Evolutionary conservation across 2,113 vertebrate species (phyloP).

Genomic region (Coracopsis vasa): DNA sequence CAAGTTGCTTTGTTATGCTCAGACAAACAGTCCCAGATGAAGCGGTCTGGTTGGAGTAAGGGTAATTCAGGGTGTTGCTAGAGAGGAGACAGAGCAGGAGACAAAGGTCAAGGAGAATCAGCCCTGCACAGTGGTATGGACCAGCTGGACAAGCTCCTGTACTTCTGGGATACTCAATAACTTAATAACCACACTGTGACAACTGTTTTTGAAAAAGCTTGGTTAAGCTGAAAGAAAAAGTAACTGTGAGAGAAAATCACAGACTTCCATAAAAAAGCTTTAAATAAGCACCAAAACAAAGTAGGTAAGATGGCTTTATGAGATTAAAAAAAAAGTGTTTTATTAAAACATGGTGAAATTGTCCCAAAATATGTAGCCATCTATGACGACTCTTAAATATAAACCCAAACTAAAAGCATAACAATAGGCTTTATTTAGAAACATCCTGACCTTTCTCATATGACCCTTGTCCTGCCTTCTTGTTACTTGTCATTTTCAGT

Average conservation of each 20-base stretch:
- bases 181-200: not conserved
- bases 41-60: not conserved
- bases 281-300: not conserved
- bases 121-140: rapidly evolving
- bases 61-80: not conserved
- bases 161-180: not conserved
- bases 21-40: not conserved
- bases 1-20: not conserved
- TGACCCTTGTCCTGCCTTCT: conserved; percentile 44
- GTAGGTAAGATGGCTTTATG: not conserved
- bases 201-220: not conserved
- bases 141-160: not conserved
- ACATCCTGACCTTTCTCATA: conserved; percentile 27
- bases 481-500: conserved; percentile 60
- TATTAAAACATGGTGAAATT: not conserved
- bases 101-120: not conserved
- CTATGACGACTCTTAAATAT: not conserved
- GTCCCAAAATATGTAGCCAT: not conserved
- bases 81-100: not conserved
- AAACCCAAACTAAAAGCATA: conserved; percentile 28
- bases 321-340: not conserved
- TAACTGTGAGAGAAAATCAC: not conserved
- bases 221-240: not conserved
- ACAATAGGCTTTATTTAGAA: conserved; percentile 62
- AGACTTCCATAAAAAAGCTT: not conserved